Percentiles rank a stretch among this genome's conserved stretches.
Conservation (phyloP, 2,888 invertebrate species). For the Fragum fragum region DNA sequence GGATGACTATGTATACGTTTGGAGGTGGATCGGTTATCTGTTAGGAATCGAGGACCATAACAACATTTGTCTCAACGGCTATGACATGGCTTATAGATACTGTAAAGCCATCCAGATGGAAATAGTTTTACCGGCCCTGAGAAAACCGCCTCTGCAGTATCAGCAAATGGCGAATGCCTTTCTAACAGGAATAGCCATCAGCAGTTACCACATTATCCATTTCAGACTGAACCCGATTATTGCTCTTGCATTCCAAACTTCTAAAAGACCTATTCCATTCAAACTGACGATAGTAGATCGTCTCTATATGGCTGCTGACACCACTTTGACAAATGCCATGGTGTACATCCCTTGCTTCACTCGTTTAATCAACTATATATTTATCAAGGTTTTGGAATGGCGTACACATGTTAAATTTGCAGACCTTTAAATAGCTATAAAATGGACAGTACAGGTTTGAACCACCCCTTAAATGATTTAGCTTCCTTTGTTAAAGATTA, state of each 20-base stretch:
- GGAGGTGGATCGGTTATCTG: slow-evolving; percentile 93
- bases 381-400: slow-evolving; percentile 10
- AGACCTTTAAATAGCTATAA: no score
- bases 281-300: slow-evolving; percentile 13
- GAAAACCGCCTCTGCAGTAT: slow-evolving; percentile 75
- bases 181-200: slow-evolving; percentile 70
- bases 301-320: not conserved
- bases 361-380: slow-evolving; percentile 9
- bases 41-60: slow-evolving; percentile 92
- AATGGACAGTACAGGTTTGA: no score
- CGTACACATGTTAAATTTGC: no score
- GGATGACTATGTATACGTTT: slow-evolving; percentile 93
- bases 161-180: slow-evolving; percentile 79
- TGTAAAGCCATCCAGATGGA: slow-evolving; percentile 79
- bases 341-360: slow-evolving; percentile 31
- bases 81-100: slow-evolving; percentile 66
- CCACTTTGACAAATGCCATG: not conserved
- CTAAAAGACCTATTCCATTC: not conserved
- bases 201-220: not conserved
- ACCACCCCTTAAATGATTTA: no score
- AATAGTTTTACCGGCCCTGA: slow-evolving; percentile 72
- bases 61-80: slow-evolving; percentile 79
- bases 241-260: slow-evolving; percentile 14
- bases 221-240: slow-evolving; percentile 5
- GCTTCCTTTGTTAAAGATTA: no score